phyloP scores from a whole-genome alignment of 53 echinoderm and acorn worm species.

The Hippasteria phrygiana region DNA sequence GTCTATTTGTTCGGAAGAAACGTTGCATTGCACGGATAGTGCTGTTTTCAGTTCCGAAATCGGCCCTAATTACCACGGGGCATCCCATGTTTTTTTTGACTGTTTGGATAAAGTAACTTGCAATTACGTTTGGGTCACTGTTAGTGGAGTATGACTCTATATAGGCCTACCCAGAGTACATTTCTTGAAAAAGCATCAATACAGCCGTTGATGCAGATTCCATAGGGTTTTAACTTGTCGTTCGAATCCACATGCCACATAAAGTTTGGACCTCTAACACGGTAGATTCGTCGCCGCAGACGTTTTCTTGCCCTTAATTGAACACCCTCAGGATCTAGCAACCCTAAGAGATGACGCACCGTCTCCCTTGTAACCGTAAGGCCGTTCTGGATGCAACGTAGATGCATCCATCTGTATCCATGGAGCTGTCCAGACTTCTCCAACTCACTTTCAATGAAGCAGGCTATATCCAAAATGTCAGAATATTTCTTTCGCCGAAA shows the following conservation, averaged over 20 bases:
- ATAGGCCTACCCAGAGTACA: conserved; percentile 66
- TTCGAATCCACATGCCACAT: conserved; percentile 69
- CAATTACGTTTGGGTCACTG: conserved; percentile 68
- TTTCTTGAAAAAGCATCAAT: conserved; percentile 65
- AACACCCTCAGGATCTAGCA: conserved; percentile 61
- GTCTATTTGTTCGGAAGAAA: conserved; percentile 54
- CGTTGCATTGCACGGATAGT: conserved; percentile 36
- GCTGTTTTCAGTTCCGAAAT: conserved; percentile 58
- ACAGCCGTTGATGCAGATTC: conserved; percentile 67
- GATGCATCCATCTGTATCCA: conserved; percentile 66
- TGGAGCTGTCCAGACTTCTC: conserved; percentile 52
- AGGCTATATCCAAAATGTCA: conserved; percentile 24
- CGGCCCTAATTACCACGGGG: conserved; percentile 45
- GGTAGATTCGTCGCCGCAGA: conserved; percentile 51
- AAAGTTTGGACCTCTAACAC: conserved; percentile 58
- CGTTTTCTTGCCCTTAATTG: conserved; percentile 44
- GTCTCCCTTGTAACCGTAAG: conserved; percentile 48
- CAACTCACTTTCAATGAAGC: conserved; percentile 36
- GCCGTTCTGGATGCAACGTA: conserved; percentile 47
- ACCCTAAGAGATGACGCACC: conserved; percentile 16
- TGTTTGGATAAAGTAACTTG: conserved; percentile 58
- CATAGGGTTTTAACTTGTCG: conserved; percentile 67
- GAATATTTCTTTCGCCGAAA: conserved; percentile 16
- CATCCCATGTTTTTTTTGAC: conserved; percentile 32
- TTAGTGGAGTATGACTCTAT: conserved; percentile 56